Base-by-base conservation (phyloP, 1,140 invertebrate species). In the Plodia interpunctella region DNA sequence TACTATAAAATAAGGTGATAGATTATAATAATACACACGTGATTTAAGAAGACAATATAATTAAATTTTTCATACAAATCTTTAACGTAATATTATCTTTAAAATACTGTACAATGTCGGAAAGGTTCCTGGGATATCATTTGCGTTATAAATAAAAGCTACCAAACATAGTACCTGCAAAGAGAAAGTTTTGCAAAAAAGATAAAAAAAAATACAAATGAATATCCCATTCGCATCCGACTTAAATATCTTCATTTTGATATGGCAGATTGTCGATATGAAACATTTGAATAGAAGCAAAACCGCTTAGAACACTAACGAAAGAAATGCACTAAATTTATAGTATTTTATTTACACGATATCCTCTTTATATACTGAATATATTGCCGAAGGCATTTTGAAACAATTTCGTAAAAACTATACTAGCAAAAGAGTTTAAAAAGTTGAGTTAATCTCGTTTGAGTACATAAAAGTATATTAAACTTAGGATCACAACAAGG, bases 261-360 rank as follows among this genome's bases (percentile, higher is more conserved):
- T 89, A 89, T 89, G 86, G 86, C 86, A 86, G 86, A 87, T 85
- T 86, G 86, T 89, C 86, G 86, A 89, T 89, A 89, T 89, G 86
- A 89, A 86, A 85, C 65, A 85, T 74, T 68, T 76, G 75, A 44
- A 72, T 80, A 74, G 71, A 85, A 83, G 78, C 80, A 78, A 74
- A 74, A 72, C 70, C 74, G 73, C 79, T 82, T 85, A 80, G 63
- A 80, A 65, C 66, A 67, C 76, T 80, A 86, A 84, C 73, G 70
- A 88, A 83, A 76, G 71, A 88, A 87, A 88, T 84, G 80, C 83
- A 80, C 86, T 88, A 88, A 85, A 75, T 73, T 61, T 77, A 78
- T 68, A 25, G 21, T 74, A 50, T 25, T 73, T 69, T 85, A 87
- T 84, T 80, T 86, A 85, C 82, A 88, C 51, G 59, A 78, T 67